phyloP scores from a whole-genome alignment of 92 coral and sea anemone genomes.

The Zoanthus solanderi region DNA sequence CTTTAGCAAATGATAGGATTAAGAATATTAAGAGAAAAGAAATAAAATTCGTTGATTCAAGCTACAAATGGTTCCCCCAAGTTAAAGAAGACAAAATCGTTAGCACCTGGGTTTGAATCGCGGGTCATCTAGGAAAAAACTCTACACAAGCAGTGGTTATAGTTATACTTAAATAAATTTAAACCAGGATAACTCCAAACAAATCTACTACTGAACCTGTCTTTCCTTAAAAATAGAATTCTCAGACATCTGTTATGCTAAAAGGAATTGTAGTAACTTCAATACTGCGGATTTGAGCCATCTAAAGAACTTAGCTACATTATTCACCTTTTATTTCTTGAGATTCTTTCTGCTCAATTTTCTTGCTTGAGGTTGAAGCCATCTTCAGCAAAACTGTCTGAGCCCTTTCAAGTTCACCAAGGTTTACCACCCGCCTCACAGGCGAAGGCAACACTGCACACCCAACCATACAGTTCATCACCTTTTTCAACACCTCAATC shows the following conservation, averaged over 20 bases:
- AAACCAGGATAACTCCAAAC: too few relatives aligned
- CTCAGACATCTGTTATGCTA: too few relatives aligned
- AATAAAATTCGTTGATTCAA: neutral
- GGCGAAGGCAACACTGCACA: slow-evolving; percentile 82
- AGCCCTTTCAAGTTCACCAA: slow-evolving; percentile 83
- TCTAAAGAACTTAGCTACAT: neutral
- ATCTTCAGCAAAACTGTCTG: slow-evolving; percentile 74
- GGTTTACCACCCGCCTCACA: slow-evolving; percentile 65
- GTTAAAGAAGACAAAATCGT: too few relatives aligned
- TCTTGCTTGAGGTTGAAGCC: slow-evolving; percentile 47
- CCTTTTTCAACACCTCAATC: slow-evolving; percentile 39
- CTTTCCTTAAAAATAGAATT: too few relatives aligned
- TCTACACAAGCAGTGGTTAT: too few relatives aligned
- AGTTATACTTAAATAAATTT: too few relatives aligned
- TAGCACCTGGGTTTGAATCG: too few relatives aligned
- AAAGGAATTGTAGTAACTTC: neutral
- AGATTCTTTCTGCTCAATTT: slow-evolving; percentile 36
- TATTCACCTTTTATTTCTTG: slow-evolving; percentile 62
- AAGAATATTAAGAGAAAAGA: neutral
- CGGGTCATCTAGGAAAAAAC: too few relatives aligned
- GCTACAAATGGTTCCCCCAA: neutral
- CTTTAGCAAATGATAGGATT: neutral
- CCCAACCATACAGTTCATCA: slow-evolving; percentile 76
- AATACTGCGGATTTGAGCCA: neutral
- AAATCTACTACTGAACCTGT: too few relatives aligned